Conservation (phyloP, 2,113 vertebrate genomes). For the Accipiter cooperii region DNA sequence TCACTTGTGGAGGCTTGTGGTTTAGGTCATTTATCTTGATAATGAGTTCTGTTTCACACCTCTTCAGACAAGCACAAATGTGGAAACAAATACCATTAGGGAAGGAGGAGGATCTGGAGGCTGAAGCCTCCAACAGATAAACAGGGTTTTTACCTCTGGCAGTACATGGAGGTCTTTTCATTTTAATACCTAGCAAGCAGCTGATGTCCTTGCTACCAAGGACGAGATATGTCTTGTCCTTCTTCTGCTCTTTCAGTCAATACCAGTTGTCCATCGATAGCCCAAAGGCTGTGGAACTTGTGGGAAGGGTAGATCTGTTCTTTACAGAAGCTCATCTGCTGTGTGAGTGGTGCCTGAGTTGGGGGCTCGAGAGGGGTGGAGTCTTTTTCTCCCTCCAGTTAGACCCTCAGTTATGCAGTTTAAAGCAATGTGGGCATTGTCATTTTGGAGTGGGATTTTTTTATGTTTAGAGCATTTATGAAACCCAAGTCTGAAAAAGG, state of each 20-base stretch:
- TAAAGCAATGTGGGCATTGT: not conserved
- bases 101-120: not conserved
- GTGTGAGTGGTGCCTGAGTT: not conserved
- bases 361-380: not conserved
- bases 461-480: not conserved
- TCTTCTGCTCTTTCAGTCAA: not conserved
- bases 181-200: not conserved
- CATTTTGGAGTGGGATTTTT: not conserved
- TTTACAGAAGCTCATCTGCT: not conserved
- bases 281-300: not conserved
- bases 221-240: not conserved
- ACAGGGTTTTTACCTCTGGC: not conserved
- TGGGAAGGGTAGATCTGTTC: not conserved
- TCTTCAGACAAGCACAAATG: not conserved
- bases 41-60: constrained; percentile 29
- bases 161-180: not conserved
- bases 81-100: not conserved
- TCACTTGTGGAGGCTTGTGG: not conserved
- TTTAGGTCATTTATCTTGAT: constrained; percentile 11
- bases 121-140: not conserved
- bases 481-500: not conserved
- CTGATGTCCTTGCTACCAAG: not conserved
- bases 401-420: not conserved
- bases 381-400: not conserved
- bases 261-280: not conserved